These are phyloP conservation scores for Ceyx margarethae DNA, from an alignment of 2,113 vertebrate species.

Conservation along the genomic window DNA sequence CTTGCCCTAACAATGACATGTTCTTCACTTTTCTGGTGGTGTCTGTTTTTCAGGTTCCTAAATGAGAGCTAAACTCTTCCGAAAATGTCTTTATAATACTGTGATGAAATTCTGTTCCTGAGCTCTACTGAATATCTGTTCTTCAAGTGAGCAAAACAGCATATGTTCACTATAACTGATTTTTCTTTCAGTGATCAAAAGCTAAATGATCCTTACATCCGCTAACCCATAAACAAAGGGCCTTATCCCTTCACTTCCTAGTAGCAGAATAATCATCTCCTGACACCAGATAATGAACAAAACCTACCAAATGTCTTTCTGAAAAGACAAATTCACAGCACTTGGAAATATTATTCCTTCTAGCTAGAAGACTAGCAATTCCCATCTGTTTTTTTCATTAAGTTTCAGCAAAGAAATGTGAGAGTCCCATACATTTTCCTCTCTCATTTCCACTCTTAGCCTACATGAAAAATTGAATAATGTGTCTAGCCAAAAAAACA, in stretches of 20 bases:
- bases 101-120: background rate
- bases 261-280: conserved; percentile 5
- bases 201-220: background rate
- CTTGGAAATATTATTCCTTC: conserved; percentile 35
- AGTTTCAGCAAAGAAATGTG: conserved; percentile 24
- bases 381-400: conserved; percentile 47
- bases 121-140: background rate
- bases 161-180: background rate
- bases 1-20: background rate
- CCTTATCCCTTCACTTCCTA: background rate
- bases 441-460: conserved; percentile 13
- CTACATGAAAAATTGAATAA: conserved; percentile 25
- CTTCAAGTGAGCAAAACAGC: background rate
- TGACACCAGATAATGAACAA: conserved; percentile 10
- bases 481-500: background rate
- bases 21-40: background rate
- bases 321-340: background rate
- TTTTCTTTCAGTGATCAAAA: background rate
- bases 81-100: background rate
- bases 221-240: background rate
- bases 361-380: background rate
- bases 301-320: background rate
- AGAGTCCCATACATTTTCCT: conserved; percentile 9
- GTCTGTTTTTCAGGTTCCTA: background rate
- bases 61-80: background rate